phyloP scores from a whole-genome alignment of 2,797 vertebrate species.

The Ptychadena robeensis region DNA sequence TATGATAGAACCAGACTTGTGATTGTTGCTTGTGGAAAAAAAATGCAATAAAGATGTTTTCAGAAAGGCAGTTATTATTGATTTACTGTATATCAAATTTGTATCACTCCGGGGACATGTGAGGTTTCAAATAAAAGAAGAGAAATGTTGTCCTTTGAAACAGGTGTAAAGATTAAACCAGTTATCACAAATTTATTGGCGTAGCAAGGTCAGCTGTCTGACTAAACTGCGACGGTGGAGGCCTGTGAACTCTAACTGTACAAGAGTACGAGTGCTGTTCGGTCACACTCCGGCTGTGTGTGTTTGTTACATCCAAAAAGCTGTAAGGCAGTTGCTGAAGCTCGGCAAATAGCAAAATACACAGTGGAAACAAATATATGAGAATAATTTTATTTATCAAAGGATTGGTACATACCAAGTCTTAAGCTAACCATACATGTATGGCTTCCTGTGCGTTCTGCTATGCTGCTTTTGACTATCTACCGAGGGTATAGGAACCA shows the following conservation, averaged over 20 bases:
- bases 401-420: too few relatives aligned
- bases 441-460: too few relatives aligned
- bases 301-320: neutral
- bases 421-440: too few relatives aligned
- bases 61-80: slow-evolving; percentile 49
- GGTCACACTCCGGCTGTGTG: neutral
- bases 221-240: neutral
- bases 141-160: slow-evolving; percentile 47
- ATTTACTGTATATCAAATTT: slow-evolving; percentile 52
- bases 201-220: slow-evolving; percentile 31
- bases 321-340: too few relatives aligned
- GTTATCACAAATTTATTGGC: slow-evolving; percentile 44
- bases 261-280: neutral
- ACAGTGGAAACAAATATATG: too few relatives aligned
- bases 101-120: slow-evolving; percentile 23
- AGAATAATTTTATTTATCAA: too few relatives aligned
- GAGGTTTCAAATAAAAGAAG: slow-evolving; percentile 44
- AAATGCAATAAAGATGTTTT: slow-evolving; percentile 51
- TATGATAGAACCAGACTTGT: slow-evolving; percentile 29
- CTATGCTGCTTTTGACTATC: too few relatives aligned
- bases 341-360: neutral
- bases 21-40: slow-evolving; percentile 27
- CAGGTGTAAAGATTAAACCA: slow-evolving; percentile 47
- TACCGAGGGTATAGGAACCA: too few relatives aligned
- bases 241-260: neutral